These are phyloP conservation scores for Cryptophagus acutangulus DNA, from an alignment of 2,888 invertebrate species.

Conservation along the genomic window DNA sequence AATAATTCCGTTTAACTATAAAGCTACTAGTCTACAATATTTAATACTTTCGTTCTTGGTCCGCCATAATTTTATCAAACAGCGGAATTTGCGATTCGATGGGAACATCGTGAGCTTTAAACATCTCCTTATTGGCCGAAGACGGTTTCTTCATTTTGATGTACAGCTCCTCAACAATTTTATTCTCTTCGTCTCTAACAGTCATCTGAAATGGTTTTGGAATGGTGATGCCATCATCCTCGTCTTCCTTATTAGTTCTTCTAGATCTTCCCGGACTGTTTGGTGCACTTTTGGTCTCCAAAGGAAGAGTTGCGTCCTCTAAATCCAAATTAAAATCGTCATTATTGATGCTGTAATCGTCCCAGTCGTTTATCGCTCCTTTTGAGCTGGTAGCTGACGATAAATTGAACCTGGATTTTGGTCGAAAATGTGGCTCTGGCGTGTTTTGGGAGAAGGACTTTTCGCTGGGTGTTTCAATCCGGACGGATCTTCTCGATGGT, in stretches of 20 bases:
- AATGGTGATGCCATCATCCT: slow-evolving; percentile 51
- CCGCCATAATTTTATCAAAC: slow-evolving; percentile 66
- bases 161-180: slow-evolving; percentile 51
- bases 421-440: slow-evolving; percentile 17
- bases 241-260: slow-evolving; percentile 37
- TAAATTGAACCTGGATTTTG: slow-evolving; percentile 38
- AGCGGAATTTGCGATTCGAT: slow-evolving; percentile 66
- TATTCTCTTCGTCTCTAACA: slow-evolving; percentile 63
- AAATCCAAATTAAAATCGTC: slow-evolving; percentile 41
- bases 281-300: slow-evolving; percentile 53
- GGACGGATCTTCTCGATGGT: slow-evolving; percentile 44
- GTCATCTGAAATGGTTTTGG: slow-evolving; percentile 69
- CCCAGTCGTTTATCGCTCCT: slow-evolving; percentile 32
- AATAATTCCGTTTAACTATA: background rate
- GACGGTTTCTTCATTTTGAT: slow-evolving; percentile 39
- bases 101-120: slow-evolving; percentile 61
- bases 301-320: slow-evolving; percentile 27
- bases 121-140: slow-evolving; percentile 50
- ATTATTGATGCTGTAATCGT: slow-evolving; percentile 38
- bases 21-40: background rate
- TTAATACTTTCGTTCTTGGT: slow-evolving; percentile 65
- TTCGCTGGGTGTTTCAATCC: slow-evolving; percentile 44
- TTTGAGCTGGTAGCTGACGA: slow-evolving; percentile 37
- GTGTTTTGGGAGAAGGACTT: slow-evolving; percentile 23
- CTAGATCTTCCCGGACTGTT: slow-evolving; percentile 52